phyloP scores from a whole-genome alignment of 2,888 invertebrate genomes.

The Diaprepes abbreviatus region DNA sequence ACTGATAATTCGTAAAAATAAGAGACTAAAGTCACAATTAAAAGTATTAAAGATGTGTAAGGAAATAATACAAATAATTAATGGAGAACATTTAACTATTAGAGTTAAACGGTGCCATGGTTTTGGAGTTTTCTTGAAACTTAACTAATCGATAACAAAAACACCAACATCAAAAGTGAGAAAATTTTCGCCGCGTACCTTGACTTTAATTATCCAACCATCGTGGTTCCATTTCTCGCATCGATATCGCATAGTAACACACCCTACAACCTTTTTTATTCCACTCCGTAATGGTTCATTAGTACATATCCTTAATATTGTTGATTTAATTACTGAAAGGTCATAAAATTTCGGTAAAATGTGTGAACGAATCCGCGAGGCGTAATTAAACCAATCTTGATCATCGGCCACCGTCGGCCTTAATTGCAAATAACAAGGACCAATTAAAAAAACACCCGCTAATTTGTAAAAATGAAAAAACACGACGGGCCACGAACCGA shows the following conservation, averaged over 20 bases:
- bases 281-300: not conserved
- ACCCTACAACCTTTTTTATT: not conserved
- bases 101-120: no score
- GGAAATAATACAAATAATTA: no score
- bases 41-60: no score
- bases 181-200: no score
- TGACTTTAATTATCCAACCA: no score
- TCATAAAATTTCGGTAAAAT: constrained; percentile 45
- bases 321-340: constrained; percentile 38
- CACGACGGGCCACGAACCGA: constrained; percentile 44
- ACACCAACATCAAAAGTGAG: no score
- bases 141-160: no score
- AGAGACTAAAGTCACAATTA: no score
- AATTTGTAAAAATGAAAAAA: constrained; percentile 50
- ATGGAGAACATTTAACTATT: no score
- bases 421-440: constrained; percentile 43
- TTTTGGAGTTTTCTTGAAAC: no score
- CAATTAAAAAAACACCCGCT: constrained; percentile 47
- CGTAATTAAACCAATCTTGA: constrained; percentile 44
- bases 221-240: not conserved
- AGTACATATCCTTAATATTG: constrained; percentile 25
- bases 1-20: no score
- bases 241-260: not conserved
- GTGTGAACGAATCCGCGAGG: constrained; percentile 38
- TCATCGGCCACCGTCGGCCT: constrained; percentile 31